These are phyloP conservation scores for Parambassis ranga DNA, from an alignment of 2,797 vertebrate species.

Conservation along the genomic window DNA sequence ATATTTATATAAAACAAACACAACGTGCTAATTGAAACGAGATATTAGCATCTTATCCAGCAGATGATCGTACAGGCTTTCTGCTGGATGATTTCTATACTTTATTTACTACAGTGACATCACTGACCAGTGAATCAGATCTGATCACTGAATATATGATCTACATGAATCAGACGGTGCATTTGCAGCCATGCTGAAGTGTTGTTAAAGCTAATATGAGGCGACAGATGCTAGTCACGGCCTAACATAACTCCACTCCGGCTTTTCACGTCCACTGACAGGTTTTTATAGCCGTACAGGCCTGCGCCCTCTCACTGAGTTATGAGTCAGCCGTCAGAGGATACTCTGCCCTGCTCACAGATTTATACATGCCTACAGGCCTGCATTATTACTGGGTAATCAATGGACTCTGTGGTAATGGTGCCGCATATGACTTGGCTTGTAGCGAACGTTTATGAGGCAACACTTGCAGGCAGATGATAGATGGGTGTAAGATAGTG, in stretches of 20 bases:
- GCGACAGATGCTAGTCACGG: neutral
- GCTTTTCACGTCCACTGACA: neutral
- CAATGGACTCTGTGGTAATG: constrained; percentile 27
- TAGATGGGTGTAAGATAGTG: constrained; percentile 9
- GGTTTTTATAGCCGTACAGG: too few species aligned
- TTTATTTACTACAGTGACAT: too few species aligned
- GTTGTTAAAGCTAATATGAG: neutral
- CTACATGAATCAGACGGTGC: neutral
- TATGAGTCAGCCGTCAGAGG: constrained; percentile 12
- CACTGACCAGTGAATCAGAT: too few species aligned
- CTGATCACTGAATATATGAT: too few species aligned
- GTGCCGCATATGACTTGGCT: constrained; percentile 1
- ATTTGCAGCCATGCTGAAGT: neutral
- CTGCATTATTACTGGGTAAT: constrained; percentile 29
- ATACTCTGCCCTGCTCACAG: neutral
- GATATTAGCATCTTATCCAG: too few species aligned
- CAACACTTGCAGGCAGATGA: neutral
- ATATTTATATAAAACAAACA: too few species aligned
- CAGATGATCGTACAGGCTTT: too few species aligned
- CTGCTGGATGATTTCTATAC: too few species aligned
- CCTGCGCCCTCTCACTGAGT: constrained; percentile 23
- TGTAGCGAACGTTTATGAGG: constrained; percentile 18
- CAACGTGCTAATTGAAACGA: too few species aligned
- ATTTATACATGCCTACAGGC: constrained; percentile 28
- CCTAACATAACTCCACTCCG: neutral